Evolutionary conservation across 2,888 invertebrate genomes (phyloP).

Genomic region (Drosophila tripunctata): DNA sequence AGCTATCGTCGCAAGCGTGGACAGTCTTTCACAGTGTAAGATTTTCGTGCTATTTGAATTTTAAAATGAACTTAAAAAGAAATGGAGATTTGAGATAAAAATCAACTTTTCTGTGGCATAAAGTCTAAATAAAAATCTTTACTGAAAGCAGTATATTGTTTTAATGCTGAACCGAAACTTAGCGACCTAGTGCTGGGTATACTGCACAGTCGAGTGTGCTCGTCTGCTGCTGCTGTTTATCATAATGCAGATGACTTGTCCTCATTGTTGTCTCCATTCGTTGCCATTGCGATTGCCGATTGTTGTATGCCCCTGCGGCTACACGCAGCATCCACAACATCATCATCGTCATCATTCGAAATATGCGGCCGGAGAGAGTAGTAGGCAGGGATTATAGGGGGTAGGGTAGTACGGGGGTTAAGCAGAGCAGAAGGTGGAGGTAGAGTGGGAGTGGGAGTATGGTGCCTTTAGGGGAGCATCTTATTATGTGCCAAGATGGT

Average conservation of each 20-base stretch:
- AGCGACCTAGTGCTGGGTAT: not conserved
- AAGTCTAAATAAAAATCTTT: too few species aligned
- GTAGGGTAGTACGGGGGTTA: not conserved
- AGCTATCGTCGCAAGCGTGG: too few species aligned
- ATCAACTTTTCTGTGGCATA: too few species aligned
- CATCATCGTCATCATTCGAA: slow-evolving; percentile 44
- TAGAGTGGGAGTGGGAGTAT: not conserved
- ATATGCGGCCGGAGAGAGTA: too few species aligned
- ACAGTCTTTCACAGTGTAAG: too few species aligned
- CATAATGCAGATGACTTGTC: slow-evolving; percentile 23
- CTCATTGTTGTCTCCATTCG: not conserved
- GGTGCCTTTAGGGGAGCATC: not conserved
- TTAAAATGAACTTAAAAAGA: too few species aligned
- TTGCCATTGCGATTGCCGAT: slow-evolving; percentile 20
- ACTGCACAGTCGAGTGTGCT: not conserved
- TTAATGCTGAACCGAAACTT: too few species aligned
- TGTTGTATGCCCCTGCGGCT: slow-evolving; percentile 27
- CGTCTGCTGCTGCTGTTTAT: not conserved
- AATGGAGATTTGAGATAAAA: too few species aligned
- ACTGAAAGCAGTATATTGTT: too few species aligned
- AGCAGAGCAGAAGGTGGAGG: not conserved
- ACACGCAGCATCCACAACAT: slow-evolving; percentile 24
- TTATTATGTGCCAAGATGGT: slow-evolving; percentile 76
- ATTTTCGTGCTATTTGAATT: too few species aligned
- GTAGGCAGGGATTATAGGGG: too few species aligned